These are phyloP conservation scores for Furnarius figulus DNA, from an alignment of 2,113 vertebrate species.

Conservation along the genomic window DNA sequence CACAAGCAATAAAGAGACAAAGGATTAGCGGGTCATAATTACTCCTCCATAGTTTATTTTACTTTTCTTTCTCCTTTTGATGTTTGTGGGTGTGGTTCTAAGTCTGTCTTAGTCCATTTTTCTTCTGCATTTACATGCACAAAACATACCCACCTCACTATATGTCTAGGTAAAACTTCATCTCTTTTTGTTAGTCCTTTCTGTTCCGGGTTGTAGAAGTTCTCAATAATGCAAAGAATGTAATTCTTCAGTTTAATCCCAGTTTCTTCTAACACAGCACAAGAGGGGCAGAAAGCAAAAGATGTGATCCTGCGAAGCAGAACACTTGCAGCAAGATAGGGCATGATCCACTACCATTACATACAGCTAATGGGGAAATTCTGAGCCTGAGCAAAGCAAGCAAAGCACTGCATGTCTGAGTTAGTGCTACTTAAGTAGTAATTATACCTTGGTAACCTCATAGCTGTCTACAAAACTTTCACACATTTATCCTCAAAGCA, in stretches of 20 bases:
- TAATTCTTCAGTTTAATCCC: neutral
- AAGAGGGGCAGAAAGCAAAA: neutral
- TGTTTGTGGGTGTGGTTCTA: neutral
- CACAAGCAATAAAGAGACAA: neutral
- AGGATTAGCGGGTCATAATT: neutral
- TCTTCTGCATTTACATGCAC: neutral
- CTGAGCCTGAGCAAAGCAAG: neutral
- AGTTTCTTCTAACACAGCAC: neutral
- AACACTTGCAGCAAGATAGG: neutral
- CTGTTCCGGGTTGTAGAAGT: neutral
- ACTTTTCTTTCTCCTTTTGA: neutral
- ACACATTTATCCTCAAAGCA: neutral
- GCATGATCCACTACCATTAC: neutral
- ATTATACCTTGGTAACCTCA: neutral
- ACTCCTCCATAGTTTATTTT: neutral
- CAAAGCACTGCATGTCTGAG: neutral
- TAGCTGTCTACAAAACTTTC: neutral
- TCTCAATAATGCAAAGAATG: neutral
- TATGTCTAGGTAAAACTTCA: neutral
- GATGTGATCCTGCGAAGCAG: neutral
- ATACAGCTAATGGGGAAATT: neutral
- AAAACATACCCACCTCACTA: neutral
- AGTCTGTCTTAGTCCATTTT: neutral
- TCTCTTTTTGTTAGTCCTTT: neutral
- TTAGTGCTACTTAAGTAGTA: neutral